phyloP scores from a whole-genome alignment of 2,113 vertebrate species.

The Haplotaxodon microlepis region DNA sequence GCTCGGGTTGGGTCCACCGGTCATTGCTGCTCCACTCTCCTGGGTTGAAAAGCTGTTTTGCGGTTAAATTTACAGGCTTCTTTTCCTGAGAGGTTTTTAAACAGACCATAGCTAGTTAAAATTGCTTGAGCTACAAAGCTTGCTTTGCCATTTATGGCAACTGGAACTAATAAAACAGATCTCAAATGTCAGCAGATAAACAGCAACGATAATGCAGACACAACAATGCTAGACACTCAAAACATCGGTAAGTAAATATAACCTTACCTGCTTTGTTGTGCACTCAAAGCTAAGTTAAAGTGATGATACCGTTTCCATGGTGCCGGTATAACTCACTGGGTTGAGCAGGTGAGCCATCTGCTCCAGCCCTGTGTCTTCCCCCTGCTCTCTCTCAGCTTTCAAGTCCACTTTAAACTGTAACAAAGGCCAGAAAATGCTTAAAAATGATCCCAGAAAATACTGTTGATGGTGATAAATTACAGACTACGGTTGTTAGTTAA shows the following conservation, averaged over 20 bases:
- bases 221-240: neutral
- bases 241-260: neutral
- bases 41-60: neutral
- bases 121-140: neutral
- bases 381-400: neutral
- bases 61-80: neutral
- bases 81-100: neutral
- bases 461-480: neutral
- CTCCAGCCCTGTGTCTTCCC: neutral
- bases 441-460: neutral
- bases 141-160: neutral
- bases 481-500: neutral
- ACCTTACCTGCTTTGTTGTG: neutral
- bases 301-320: neutral
- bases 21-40: neutral
- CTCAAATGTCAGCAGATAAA: neutral
- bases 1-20: fast-evolving
- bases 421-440: neutral
- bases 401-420: neutral
- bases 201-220: neutral
- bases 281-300: neutral
- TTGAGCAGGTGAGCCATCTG: neutral
- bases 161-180: neutral
- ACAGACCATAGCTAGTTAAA: neutral
- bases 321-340: neutral